Base-by-base conservation (phyloP, 2,797 vertebrate species). In the Sebastiscus albofasciatus region DNA sequence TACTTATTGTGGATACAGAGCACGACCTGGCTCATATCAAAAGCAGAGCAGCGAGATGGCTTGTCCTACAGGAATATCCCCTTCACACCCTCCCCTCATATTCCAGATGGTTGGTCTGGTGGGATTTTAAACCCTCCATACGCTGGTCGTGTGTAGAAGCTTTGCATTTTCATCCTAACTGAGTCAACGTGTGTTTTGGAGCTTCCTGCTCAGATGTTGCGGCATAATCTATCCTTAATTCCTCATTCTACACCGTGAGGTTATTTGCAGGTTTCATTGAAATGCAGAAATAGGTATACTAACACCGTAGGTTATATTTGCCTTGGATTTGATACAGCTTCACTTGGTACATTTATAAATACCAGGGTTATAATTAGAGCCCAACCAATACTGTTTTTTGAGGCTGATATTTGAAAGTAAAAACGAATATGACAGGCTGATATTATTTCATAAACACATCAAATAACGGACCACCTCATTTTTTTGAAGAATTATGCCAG, bases 1-100 rank as follows among this genome's bases (percentile, higher is more conserved):
- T 81, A 61, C 83, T 83, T 82, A 84, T 90, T 90, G 90, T 86
- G 89, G 83, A 94, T 79, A 79, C 92, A 79, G 79, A 91, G 84
- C 88, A 84, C 70, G 72, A 78, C 77, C 80, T 55, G 70, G 68
- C 72, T 82, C 80, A 52, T 75, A 85, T 89, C 68, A 84, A 68
- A 75, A 76, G 71, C 55, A 20, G 68, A 79, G 81, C 60, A 61
- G 71, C 22, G 39, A 78, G 84, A 86, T 77, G 85, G 67, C 61
- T 83, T 66, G 61, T 79, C 75, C 82, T 77, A 73, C 77, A 71
- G 74, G 83, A 74, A 75, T 79, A 64, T 42, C 42, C 42, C 39
- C 31, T 27, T 5, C 27, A 3, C 31, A 6, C 1, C 18, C 66
- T 20, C 34, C 69, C 55, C 65, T 72, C 64, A 52, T 86, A 83